These are phyloP conservation scores for Anisognathus igniventris DNA, from an alignment of 2,797 vertebrate genomes.

Conservation along the genomic window DNA sequence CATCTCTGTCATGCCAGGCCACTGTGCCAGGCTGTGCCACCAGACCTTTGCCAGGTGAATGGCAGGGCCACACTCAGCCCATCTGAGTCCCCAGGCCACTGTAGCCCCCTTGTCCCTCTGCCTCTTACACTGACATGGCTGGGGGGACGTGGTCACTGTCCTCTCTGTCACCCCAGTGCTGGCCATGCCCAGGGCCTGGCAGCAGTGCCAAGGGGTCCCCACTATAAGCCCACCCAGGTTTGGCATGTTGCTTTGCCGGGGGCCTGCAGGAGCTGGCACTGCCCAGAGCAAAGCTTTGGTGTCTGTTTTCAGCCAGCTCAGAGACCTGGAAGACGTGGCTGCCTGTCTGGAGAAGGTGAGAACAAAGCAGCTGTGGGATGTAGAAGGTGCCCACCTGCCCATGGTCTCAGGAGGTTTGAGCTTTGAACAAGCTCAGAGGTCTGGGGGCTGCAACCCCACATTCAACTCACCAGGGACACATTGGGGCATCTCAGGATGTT, in stretches of 20 bases:
- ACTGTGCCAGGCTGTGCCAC: not conserved
- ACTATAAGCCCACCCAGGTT: not conserved
- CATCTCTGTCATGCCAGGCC: not conserved
- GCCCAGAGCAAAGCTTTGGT: not conserved
- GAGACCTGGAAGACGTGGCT: not conserved
- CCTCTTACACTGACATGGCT: not conserved
- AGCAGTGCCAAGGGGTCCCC: not conserved
- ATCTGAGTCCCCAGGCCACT: not conserved
- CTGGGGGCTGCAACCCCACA: not conserved
- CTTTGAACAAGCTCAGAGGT: not conserved
- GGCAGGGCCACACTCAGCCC: not conserved
- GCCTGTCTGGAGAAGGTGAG: not conserved
- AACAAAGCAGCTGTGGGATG: not conserved
- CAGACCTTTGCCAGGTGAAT: not conserved
- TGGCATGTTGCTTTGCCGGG: not conserved
- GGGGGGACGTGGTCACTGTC: rapidly evolving
- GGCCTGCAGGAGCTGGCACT: not conserved
- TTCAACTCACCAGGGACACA: rapidly evolving
- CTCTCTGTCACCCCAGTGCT: not conserved
- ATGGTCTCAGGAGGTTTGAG: rapidly evolving
- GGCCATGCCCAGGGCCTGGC: not conserved
- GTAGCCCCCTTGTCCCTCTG: not conserved
- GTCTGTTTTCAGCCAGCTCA: conserved; percentile 11
- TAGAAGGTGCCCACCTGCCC: not conserved
- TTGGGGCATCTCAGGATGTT: not conserved